A percentile compares a stretch with the other conserved stretches of the same genome.
These are phyloP conservation scores for Haliclona indistincta DNA, from an alignment of 37 sponge, comb jelly and placozoan species.

Conservation along the genomic window DNA sequence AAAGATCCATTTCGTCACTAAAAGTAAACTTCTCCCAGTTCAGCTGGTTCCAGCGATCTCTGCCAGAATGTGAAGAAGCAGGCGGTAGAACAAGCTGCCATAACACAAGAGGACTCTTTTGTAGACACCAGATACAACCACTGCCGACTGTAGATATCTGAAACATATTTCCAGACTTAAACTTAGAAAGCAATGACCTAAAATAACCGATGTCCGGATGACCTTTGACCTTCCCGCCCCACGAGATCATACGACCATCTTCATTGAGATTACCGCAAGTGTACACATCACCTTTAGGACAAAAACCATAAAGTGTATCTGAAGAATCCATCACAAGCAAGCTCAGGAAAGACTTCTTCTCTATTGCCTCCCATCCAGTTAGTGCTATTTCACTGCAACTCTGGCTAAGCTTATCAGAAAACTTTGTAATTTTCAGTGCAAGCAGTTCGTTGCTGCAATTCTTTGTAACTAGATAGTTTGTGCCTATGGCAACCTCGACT, in stretches of 20 bases:
- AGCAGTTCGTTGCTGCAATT: not conserved
- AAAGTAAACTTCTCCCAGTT: not conserved
- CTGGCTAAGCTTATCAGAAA: not conserved
- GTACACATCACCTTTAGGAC: slow-evolving; percentile 8
- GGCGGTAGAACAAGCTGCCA: not conserved
- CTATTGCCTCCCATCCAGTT: not conserved
- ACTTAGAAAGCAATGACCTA: not conserved
- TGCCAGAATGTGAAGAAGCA: not conserved
- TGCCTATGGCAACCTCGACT: slow-evolving; percentile 23
- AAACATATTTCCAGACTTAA: not conserved
- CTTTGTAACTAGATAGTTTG: slow-evolving; percentile 17
- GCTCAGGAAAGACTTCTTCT: not conserved
- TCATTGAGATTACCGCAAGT: not conserved
- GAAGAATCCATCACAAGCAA: not conserved
- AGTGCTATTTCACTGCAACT: not conserved
- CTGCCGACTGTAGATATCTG: not conserved
- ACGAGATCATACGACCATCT: not conserved
- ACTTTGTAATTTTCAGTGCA: not conserved
- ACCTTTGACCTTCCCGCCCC: slow-evolving; percentile 3
- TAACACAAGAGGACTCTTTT: not conserved
- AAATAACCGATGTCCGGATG: not conserved
- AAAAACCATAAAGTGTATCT: slow-evolving; percentile 22
- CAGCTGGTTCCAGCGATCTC: not conserved
- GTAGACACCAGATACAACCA: not conserved
- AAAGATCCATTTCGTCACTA: not conserved